Percentiles rank a stretch among this genome's conserved stretches.
These are phyloP conservation scores for Chymomyza procnemis DNA, from an alignment of 2,888 invertebrate species.

Conservation along the genomic window DNA sequence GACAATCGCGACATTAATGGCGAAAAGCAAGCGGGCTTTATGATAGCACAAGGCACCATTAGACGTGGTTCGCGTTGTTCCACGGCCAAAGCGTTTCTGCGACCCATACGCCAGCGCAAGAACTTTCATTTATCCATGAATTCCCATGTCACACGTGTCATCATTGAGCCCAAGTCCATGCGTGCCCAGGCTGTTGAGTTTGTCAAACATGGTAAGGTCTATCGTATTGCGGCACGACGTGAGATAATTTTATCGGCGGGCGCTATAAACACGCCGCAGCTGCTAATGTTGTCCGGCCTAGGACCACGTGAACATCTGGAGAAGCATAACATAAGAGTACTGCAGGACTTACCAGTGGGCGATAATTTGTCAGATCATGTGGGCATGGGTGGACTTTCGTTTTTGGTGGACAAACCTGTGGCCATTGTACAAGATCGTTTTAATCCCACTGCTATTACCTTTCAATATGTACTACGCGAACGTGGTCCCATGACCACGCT, in stretches of 20 bases:
- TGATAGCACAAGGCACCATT: slow-evolving; percentile 90
- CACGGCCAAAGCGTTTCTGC: slow-evolving; percentile 91
- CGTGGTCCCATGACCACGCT: slow-evolving; percentile 92
- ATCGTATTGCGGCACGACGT: slow-evolving; percentile 85
- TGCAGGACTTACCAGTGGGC: slow-evolving; percentile 88
- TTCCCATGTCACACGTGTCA: slow-evolving; percentile 86
- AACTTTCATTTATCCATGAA: slow-evolving; percentile 91
- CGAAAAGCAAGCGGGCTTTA: slow-evolving; percentile 87
- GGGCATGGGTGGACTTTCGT: slow-evolving; percentile 85
- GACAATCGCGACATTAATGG: slow-evolving; percentile 91
- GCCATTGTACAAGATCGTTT: slow-evolving; percentile 89
- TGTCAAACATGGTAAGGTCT: slow-evolving; percentile 84
- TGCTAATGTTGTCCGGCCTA: slow-evolving; percentile 93
- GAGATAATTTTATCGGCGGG: slow-evolving; percentile 94
- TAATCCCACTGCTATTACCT: slow-evolving; percentile 87
- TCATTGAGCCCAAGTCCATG: slow-evolving; percentile 87
- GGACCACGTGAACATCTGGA: slow-evolving; percentile 86
- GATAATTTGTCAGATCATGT: slow-evolving; percentile 93
- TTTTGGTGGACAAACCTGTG: slow-evolving; percentile 88
- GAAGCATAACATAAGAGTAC: slow-evolving; percentile 84
- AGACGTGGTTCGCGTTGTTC: slow-evolving; percentile 89
- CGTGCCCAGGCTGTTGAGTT: slow-evolving; percentile 90
- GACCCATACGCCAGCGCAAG: slow-evolving; percentile 86
- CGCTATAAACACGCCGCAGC: slow-evolving; percentile 93
- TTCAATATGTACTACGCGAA: slow-evolving; percentile 88